Conservation (phyloP, 2,113 vertebrate species). For the Tupaia tana region DNA sequence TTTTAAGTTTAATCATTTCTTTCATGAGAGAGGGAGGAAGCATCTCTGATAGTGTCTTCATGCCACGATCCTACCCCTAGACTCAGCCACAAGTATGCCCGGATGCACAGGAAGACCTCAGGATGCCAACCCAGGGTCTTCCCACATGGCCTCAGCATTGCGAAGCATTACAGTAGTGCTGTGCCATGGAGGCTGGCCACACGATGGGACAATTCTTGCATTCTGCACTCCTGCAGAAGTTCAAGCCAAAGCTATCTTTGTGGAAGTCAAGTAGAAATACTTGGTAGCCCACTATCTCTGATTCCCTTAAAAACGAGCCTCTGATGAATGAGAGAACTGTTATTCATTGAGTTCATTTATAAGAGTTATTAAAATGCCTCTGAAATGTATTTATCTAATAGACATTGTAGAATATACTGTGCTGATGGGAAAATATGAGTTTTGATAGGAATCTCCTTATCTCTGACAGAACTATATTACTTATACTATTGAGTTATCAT, state of each 20-base stretch:
- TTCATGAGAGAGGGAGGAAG: no score
- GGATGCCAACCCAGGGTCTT: no score
- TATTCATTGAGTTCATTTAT: not conserved
- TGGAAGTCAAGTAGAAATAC: constrained; percentile 2
- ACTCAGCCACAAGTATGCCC: no score
- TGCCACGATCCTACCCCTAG: no score
- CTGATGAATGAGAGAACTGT: not conserved
- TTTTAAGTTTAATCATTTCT: no score
- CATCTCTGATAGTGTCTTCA: no score
- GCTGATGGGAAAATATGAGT: not conserved
- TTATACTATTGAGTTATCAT: not conserved
- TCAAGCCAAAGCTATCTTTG: constrained; percentile 20
- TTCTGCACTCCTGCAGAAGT: not conserved
- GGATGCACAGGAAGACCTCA: no score
- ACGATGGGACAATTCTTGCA: not conserved
- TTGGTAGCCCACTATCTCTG: not conserved
- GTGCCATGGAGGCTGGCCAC: no score
- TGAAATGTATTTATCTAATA: constrained; percentile 5
- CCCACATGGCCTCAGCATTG: no score
- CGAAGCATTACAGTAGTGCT: no score
- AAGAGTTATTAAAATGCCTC: not conserved
- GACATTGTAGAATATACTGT: not conserved
- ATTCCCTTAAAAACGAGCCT: constrained; percentile 4
- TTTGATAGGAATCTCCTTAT: constrained; percentile 33
- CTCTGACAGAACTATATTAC: not conserved